Conservation (phyloP, 2,113 vertebrate species). For the Serinus canaria region DNA sequence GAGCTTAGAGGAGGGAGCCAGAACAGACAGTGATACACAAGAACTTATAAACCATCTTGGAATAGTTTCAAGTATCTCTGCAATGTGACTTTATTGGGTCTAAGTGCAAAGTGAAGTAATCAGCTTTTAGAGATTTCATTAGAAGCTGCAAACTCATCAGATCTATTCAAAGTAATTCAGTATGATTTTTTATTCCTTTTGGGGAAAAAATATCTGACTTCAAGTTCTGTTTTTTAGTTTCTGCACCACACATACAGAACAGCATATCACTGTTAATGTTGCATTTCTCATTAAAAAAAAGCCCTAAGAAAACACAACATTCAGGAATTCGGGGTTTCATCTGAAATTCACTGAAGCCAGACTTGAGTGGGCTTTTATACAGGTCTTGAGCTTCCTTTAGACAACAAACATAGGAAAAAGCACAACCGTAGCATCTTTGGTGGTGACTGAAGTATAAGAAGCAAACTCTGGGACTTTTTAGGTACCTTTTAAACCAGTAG, state of each 20-base stretch:
- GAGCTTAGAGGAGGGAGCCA: background rate
- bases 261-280: background rate
- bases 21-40: background rate
- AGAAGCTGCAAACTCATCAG: background rate
- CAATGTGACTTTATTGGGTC: background rate
- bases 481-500: slow-evolving; percentile 89
- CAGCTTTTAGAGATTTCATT: background rate
- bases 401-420: background rate
- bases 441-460: background rate
- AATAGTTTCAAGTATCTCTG: background rate
- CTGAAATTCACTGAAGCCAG: background rate
- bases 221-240: background rate
- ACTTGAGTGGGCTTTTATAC: background rate
- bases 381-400: background rate
- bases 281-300: background rate
- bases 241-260: background rate
- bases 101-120: slow-evolving; percentile 10
- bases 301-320: background rate
- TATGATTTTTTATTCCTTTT: background rate
- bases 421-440: background rate
- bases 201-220: background rate
- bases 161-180: background rate
- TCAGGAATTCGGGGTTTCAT: background rate
- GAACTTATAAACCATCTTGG: background rate
- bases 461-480: background rate